Base-by-base conservation (phyloP, 1,140 invertebrate species). In the Spodoptera litura region DNA sequence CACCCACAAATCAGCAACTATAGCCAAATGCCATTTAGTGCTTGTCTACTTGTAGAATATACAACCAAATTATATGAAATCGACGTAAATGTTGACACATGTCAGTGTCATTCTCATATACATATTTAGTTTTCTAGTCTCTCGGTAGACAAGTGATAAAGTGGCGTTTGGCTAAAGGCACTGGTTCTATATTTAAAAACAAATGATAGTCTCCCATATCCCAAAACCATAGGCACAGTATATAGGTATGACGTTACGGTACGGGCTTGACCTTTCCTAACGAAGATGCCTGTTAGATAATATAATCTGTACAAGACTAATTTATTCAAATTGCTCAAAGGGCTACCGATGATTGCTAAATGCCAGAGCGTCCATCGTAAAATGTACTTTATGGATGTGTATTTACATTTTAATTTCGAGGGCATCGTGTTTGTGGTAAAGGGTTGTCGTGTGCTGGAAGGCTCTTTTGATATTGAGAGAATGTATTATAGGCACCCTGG, bases 331-430 rank as follows among this genome's bases (percentile, higher is more conserved):
- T 53, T 75, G 27, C 73, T 25, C 49, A 55, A 9, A 62, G 73
- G 59, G 49, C 73, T 75, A 75, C 58, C 31, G 58, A 74, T 75
- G 27, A 75, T 75, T 64, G 73, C 49, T 64, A 64, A 64, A 61
- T 61, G 56, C 27, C 58, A 6, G 58, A 27, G 5, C 27, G 25
- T 61, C 25, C 49, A 53, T 75, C 49, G 49, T 75, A 64, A 64
- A 62, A 64, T 64, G 27, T 64, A 53, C 49, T 10, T 64, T 51
- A 49, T 64, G 20, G 58, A 64, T 25, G 25, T 20, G 27, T 52
- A 75, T 75, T 75, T 62, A 62, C 73, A 75, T 75, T 53, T 75
- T 75, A 64, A 75, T 75, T n/a, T 75, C 44, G 58, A 61, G 44
- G 72, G n/a, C 20, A 49, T 51, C 31, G 27, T 51, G 20, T 20